These are phyloP conservation scores for Clarias batrachus DNA, from an alignment of 2,113 vertebrate species.

Conservation along the genomic window DNA sequence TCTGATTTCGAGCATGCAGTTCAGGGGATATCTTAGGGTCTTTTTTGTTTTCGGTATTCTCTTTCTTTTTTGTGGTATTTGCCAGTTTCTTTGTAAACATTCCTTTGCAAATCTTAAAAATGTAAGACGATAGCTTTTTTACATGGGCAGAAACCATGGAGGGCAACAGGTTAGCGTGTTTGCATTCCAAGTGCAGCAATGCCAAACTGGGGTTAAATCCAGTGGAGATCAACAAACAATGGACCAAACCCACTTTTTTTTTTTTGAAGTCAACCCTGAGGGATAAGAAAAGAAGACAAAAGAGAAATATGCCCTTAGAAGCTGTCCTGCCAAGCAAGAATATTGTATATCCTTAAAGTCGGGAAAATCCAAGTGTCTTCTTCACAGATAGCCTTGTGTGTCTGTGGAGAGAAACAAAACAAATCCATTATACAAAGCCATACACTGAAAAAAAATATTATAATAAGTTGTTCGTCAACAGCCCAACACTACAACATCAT, in stretches of 20 bases:
- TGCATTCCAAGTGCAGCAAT: slow-evolving; percentile 62
- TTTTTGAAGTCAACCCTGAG: slow-evolving; percentile 52
- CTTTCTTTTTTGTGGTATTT: slow-evolving; percentile 90
- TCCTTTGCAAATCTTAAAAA: slow-evolving; percentile 98
- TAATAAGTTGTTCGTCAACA: too few species aligned
- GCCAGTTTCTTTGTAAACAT: slow-evolving; percentile 99
- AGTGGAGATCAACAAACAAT: slow-evolving; percentile 49
- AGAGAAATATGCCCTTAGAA: slow-evolving; percentile 40
- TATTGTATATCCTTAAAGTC: slow-evolving; percentile 38
- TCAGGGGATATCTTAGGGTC: slow-evolving; percentile 78
- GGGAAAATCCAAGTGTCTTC: slow-evolving; percentile 16
- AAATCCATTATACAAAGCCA: background rate
- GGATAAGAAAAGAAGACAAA: slow-evolving; percentile 28
- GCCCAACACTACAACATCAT: background rate
- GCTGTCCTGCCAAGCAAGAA: slow-evolving; percentile 45
- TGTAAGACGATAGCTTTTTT: slow-evolving; percentile 84
- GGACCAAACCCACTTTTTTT: slow-evolving; percentile 56
- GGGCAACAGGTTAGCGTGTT: slow-evolving; percentile 69
- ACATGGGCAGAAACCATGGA: slow-evolving; percentile 94
- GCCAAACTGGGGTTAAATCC: slow-evolving; percentile 57
- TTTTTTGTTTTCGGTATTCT: slow-evolving; percentile 83
- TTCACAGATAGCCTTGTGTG: slow-evolving; percentile 8
- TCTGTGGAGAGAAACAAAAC: slow-evolving; percentile 35
- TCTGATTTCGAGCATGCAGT: slow-evolving; percentile 79
- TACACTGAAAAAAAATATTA: background rate